Evolutionary conservation across 2,113 vertebrate genomes (phyloP).

Genomic region (Pituophis catenifer): DNA sequence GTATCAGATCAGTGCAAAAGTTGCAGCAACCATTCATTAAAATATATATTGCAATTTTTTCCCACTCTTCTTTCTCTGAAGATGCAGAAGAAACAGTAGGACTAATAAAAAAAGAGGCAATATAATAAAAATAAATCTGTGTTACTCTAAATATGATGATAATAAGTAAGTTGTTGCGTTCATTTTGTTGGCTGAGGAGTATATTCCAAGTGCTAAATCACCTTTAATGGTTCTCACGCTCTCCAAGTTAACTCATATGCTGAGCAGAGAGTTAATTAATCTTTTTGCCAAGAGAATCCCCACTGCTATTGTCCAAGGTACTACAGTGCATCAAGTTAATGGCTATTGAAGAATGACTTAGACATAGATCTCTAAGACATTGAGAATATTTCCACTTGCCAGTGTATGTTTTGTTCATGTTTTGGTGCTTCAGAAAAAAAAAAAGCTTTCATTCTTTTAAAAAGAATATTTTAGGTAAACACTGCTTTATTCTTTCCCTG

Average conservation of each 20-base stretch:
- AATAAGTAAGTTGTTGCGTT: neutral
- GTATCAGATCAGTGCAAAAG: neutral
- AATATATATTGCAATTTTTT: neutral
- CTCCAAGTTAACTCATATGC: neutral
- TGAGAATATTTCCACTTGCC: neutral
- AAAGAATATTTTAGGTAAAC: neutral
- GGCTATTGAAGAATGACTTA: neutral
- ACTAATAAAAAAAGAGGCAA: neutral
- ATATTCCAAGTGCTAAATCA: slow-evolving; percentile 20
- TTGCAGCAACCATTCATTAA: neutral
- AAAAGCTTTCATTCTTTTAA: neutral
- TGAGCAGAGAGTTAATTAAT: slow-evolving; percentile 14
- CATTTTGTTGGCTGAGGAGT: slow-evolving; percentile 5
- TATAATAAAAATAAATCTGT: neutral
- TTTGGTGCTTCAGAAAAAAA: neutral
- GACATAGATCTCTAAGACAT: neutral
- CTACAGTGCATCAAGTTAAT: neutral
- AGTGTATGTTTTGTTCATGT: neutral
- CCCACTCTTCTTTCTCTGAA: neutral
- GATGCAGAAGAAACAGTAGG: neutral
- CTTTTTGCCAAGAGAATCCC: neutral
- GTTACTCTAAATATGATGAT: neutral
- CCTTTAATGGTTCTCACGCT: slow-evolving; percentile 10
- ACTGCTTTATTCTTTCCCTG: neutral
- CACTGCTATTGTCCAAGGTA: neutral